These are phyloP conservation scores for Onthophagus sagittarius DNA, from an alignment of 2,888 invertebrate species.

Conservation along the genomic window DNA sequence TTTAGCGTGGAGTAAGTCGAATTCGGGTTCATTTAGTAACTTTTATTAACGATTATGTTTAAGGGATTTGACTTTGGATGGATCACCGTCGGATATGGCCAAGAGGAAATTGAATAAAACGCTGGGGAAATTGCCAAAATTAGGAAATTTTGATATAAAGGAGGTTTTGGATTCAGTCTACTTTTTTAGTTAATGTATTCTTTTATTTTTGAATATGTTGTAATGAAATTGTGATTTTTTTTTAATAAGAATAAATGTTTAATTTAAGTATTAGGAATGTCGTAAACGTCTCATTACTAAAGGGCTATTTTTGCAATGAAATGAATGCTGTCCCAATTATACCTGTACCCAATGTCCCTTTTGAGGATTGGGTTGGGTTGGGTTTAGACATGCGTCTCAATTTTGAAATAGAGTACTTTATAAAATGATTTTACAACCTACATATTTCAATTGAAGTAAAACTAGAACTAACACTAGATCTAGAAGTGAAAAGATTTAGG, in stretches of 20 bases:
- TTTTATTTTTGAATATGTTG: conserved; percentile 16
- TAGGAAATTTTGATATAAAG: conserved; percentile 72
- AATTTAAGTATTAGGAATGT: not conserved
- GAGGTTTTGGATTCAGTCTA: conserved; percentile 75
- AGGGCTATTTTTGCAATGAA: no score
- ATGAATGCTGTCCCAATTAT: no score
- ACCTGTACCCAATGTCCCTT: no score
- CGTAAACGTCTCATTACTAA: not conserved
- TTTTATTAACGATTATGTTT: conserved; percentile 33
- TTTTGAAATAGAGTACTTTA: no score
- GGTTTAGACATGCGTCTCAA: no score
- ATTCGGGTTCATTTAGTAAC: not conserved
- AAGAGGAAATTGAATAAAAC: conserved; percentile 61
- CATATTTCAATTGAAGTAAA: no score
- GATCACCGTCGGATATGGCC: conserved; percentile 53
- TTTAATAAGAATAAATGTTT: not conserved
- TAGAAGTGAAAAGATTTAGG: no score
- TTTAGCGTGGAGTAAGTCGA: conserved; percentile 56
- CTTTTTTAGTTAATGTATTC: conserved; percentile 74
- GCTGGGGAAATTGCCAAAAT: conserved; percentile 63
- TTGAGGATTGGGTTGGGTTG: no score
- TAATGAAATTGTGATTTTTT: conserved; percentile 8
- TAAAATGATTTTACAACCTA: no score
- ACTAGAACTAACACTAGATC: no score
- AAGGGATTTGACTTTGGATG: conserved; percentile 53